A percentile compares a stretch with the other conserved stretches of the same genome.
Evolutionary conservation across 2,888 invertebrate genomes (phyloP).

Genomic region (Lepeophtheirus nordmannii): DNA sequence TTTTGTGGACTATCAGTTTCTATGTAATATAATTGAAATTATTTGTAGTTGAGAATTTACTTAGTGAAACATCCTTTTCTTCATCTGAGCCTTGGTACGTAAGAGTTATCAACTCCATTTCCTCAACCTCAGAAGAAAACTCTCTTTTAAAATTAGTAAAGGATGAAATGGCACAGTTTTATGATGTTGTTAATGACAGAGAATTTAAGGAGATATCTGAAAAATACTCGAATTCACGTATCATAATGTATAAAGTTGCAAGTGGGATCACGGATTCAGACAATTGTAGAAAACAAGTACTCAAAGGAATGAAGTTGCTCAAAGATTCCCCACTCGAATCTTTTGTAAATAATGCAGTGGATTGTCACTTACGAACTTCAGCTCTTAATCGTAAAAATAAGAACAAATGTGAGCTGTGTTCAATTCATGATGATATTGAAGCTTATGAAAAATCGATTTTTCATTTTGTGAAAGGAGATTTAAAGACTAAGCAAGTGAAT

Average conservation of each 20-base stretch:
- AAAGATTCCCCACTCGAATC: conserved; percentile 31
- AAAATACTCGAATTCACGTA: conserved; percentile 21
- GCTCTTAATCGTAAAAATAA: conserved; percentile 25
- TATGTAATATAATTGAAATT: not conserved
- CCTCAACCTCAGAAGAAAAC: not conserved
- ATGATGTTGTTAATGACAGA: conserved; percentile 19
- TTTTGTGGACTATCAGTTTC: not conserved
- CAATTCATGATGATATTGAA: conserved; percentile 34
- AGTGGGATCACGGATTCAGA: conserved; percentile 33
- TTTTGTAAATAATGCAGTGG: conserved; percentile 39
- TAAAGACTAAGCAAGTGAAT: conserved; percentile 27
- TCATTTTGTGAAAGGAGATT: conserved; percentile 36
- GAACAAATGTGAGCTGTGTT: conserved; percentile 35
- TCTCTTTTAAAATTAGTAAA: conserved; percentile 13
- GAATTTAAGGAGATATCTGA: conserved; percentile 20
- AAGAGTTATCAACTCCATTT: conserved; percentile 9
- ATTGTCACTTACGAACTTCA: conserved; percentile 40
- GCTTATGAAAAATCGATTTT: conserved; percentile 40
- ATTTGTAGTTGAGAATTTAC: not conserved
- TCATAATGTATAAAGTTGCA: conserved; percentile 18
- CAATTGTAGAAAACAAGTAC: conserved; percentile 32
- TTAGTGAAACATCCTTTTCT: not conserved
- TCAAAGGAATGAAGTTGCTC: conserved; percentile 32
- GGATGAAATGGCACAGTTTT: conserved; percentile 23
- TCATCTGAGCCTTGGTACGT: conserved; percentile 16